These are phyloP conservation scores for Notothenia coriiceps DNA, from an alignment of 2,113 vertebrate genomes.

Conservation along the genomic window DNA sequence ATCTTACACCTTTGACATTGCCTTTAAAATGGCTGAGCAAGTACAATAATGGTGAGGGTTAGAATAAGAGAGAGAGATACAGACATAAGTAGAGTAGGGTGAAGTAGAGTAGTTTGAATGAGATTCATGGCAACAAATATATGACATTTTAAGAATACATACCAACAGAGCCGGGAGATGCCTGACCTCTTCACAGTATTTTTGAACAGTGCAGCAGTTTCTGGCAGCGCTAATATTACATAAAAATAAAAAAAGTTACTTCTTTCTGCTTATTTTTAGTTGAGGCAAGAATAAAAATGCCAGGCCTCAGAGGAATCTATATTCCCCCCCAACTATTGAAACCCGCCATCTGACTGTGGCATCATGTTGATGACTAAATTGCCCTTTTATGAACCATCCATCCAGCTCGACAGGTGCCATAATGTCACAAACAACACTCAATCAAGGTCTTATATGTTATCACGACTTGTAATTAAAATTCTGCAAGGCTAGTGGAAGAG, in stretches of 20 bases:
- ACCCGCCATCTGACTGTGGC: constrained; percentile 43
- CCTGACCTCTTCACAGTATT: constrained; percentile 6
- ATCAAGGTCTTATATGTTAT: constrained; percentile 15
- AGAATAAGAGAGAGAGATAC: not conserved
- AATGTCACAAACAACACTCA: constrained; percentile 38
- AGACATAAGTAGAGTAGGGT: not conserved
- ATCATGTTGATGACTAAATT: constrained; percentile 43
- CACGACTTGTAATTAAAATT: constrained; percentile 8
- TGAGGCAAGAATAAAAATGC: constrained; percentile 4
- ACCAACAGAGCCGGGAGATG: not conserved
- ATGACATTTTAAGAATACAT: constrained; percentile 9
- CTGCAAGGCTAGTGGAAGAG: not conserved
- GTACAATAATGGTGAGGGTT: not conserved
- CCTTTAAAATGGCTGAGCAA: not conserved
- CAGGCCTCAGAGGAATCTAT: too few relatives aligned
- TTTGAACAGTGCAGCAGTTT: constrained; percentile 1
- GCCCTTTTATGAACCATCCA: constrained; percentile 46
- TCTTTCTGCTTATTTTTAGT: not conserved
- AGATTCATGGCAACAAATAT: constrained; percentile 2
- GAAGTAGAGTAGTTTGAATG: too few relatives aligned
- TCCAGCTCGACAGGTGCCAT: constrained; percentile 39
- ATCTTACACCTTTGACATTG: not conserved
- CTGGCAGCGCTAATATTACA: not conserved
- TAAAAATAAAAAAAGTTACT: not conserved
- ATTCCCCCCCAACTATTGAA: constrained; percentile 14